Conservation (phyloP, 2,888 invertebrate species). For the Tipula helvola region DNA sequence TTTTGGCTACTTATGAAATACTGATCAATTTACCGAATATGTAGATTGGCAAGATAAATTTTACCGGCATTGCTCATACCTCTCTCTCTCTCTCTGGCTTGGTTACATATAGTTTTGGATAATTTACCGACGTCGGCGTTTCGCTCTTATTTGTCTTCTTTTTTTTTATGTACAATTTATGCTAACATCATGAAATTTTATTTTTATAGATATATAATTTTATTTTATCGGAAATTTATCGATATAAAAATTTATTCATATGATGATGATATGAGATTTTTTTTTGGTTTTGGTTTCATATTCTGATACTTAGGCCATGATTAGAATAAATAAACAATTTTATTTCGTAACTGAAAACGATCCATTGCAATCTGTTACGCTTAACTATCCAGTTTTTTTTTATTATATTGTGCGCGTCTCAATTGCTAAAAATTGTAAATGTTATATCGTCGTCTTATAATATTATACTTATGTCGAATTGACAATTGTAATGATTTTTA, state of each 20-base stretch:
- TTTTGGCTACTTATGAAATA: not conserved
- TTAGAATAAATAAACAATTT: slow-evolving; percentile 9
- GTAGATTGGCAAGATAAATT: not conserved
- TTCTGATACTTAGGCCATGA: not conserved
- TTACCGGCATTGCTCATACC: not conserved
- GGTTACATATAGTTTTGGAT: not conserved
- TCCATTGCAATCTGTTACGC: slow-evolving; percentile 8
- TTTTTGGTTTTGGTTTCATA: not conserved
- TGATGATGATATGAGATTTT: slow-evolving; percentile 7
- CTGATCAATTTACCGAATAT: not conserved
- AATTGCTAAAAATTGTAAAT: slow-evolving; percentile 9
- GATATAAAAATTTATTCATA: slow-evolving; percentile 7
- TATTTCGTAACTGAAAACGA: not conserved
- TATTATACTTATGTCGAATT: not conserved
- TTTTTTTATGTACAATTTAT: not conserved
- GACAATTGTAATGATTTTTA: not conserved
- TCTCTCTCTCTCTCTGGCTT: no score
- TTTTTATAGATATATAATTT: slow-evolving; percentile 8
- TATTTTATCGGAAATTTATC: slow-evolving; percentile 8
- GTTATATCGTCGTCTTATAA: not conserved
- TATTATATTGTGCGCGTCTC: not conserved
- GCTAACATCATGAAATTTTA: slow-evolving; percentile 9
- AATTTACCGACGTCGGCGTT: not conserved
- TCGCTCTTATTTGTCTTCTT: not conserved
- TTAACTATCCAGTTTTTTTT: not conserved